Conservation (phyloP, 2,113 vertebrate genomes). For the Tapirus terrestris region DNA sequence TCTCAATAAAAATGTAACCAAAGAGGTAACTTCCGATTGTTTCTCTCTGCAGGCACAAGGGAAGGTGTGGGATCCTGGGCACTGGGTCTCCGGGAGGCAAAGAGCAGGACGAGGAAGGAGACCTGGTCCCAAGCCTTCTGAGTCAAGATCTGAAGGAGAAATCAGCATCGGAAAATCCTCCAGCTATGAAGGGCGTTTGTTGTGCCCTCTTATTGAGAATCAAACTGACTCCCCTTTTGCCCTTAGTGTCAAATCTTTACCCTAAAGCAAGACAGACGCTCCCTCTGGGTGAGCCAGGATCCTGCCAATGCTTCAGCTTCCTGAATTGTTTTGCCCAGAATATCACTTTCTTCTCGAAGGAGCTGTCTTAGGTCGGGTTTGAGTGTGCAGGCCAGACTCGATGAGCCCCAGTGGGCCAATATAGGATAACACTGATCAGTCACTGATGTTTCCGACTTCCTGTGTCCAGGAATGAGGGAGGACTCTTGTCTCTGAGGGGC, state of each 20-base stretch:
- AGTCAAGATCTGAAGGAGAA: not conserved
- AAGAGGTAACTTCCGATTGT: not conserved
- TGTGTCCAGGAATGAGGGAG: accelerated
- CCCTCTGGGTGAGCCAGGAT: accelerated
- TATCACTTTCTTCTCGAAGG: not conserved
- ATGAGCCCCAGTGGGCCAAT: no score
- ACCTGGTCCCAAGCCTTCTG: not conserved
- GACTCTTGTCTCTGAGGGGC: no score
- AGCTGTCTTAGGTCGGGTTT: not conserved
- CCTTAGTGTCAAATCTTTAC: no score
- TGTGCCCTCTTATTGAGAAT: not conserved
- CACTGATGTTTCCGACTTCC: not conserved
- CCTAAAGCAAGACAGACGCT: no score
- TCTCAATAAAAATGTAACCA: not conserved
- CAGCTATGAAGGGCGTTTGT: accelerated
- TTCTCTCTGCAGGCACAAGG: not conserved
- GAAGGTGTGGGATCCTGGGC: no score
- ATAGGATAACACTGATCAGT: not conserved
- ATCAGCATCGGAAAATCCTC: not conserved
- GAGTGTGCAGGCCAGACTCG: not conserved
- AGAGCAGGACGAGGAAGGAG: not conserved
- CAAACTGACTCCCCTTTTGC: not conserved
- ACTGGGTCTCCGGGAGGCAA: not conserved
- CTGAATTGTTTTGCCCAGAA: not conserved
- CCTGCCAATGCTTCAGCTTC: not conserved